These are phyloP conservation scores for Oligia strigilis DNA, from an alignment of 2,888 invertebrate genomes.

Conservation along the genomic window DNA sequence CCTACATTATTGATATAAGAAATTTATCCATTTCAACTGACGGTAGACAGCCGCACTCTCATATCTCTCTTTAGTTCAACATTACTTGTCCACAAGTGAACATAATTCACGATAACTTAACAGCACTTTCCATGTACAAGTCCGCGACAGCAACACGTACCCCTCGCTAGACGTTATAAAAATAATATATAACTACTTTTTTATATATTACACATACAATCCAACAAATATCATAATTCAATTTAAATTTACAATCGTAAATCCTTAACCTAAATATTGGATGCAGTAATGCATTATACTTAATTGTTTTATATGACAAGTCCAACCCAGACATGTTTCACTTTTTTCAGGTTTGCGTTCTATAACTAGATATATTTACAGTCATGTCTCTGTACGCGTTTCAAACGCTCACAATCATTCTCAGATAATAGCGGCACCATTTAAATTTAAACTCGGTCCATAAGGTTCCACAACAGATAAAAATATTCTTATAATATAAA, in stretches of 20 bases:
- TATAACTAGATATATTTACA: slow-evolving; percentile 76
- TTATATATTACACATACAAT: slow-evolving; percentile 88
- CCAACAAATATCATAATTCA: slow-evolving; percentile 88
- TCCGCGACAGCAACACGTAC: slow-evolving; percentile 71
- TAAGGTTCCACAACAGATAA: slow-evolving; percentile 63
- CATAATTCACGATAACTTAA: slow-evolving; percentile 67
- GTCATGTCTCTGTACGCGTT: slow-evolving; percentile 70
- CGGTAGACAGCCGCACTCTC: slow-evolving; percentile 58
- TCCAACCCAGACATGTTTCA: slow-evolving; percentile 60
- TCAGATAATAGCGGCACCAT: slow-evolving; percentile 69
- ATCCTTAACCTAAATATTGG: slow-evolving; percentile 80
- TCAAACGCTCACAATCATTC: slow-evolving; percentile 72
- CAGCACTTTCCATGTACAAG: slow-evolving; percentile 77
- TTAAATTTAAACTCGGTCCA: slow-evolving; percentile 57
- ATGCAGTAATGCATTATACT: slow-evolving; percentile 75
- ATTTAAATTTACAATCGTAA: slow-evolving; percentile 87
- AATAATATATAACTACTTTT: slow-evolving; percentile 82
- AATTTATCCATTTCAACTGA: slow-evolving; percentile 66
- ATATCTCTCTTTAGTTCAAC: slow-evolving; percentile 63
- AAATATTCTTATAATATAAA: slow-evolving; percentile 56
- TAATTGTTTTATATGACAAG: slow-evolving; percentile 72
- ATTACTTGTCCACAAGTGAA: slow-evolving; percentile 55
- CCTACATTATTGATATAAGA: slow-evolving; percentile 82
- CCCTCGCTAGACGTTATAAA: slow-evolving; percentile 83
- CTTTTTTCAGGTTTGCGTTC: slow-evolving; percentile 44